Percentiles rank a stretch among this genome's conserved stretches.
Evolutionary conservation across 2,888 invertebrate species (phyloP).

Genomic region (Gymnoscelis rufifasciata): DNA sequence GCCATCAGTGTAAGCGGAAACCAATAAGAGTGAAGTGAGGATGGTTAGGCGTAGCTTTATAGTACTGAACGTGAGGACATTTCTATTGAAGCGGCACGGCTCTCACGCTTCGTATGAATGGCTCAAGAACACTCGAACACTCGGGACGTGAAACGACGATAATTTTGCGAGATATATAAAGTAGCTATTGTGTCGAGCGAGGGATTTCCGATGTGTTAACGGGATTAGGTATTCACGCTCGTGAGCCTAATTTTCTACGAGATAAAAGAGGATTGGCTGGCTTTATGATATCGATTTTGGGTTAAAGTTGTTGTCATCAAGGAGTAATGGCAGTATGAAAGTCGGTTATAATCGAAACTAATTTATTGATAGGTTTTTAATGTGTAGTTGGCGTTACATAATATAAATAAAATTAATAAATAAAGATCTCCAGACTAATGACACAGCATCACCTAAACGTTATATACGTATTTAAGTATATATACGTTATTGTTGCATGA

Average conservation of each 20-base stretch:
- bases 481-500: too few relatives aligned
- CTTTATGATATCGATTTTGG: constrained; percentile 1
- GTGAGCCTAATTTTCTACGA: constrained; percentile 24
- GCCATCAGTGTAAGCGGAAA: constrained; percentile 35
- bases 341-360: not conserved
- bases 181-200: constrained; percentile 33
- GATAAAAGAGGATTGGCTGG: constrained; percentile 14
- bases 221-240: constrained; percentile 28
- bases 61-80: constrained; percentile 41
- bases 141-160: constrained; percentile 36
- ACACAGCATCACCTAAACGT: too few relatives aligned
- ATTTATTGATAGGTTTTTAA: not conserved
- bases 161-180: constrained; percentile 44
- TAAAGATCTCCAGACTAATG: too few relatives aligned
- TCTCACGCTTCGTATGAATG: constrained; percentile 38
- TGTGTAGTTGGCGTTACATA: too few relatives aligned
- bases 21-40: constrained; percentile 38
- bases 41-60: constrained; percentile 32
- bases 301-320: not conserved
- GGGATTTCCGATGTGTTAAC: constrained; percentile 33
- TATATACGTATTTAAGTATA: too few relatives aligned
- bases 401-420: too few relatives aligned
- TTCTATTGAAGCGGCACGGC: constrained; percentile 41
- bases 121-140: constrained; percentile 29
- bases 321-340: not conserved